Percentiles rank a stretch among this genome's conserved stretches.
These are phyloP conservation scores for Aythya baeri DNA, from an alignment of 2,113 vertebrate genomes.

Conservation along the genomic window DNA sequence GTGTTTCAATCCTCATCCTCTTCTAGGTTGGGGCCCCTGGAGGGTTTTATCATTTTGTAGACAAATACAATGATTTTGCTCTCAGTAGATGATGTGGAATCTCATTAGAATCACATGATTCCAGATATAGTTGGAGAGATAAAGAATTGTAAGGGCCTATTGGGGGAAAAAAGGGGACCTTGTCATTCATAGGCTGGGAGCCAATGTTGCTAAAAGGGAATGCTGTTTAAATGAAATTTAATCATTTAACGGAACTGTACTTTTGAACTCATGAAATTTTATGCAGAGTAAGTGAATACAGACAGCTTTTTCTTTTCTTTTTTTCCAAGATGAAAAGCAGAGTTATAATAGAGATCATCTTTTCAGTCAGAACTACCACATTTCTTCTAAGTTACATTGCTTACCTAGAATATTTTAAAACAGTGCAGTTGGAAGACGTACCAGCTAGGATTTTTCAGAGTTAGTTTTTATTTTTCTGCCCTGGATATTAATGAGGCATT, in stretches of 20 bases:
- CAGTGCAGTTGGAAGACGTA: neutral
- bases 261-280: slow-evolving; percentile 45
- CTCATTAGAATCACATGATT: slow-evolving; percentile 36
- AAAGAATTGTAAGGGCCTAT: slow-evolving; percentile 29
- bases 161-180: slow-evolving; percentile 39
- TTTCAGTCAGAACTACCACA: neutral
- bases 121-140: slow-evolving; percentile 45
- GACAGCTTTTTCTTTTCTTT: neutral
- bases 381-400: slow-evolving; percentile 6
- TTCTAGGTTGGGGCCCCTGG: neutral
- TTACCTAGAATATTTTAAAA: neutral
- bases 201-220: slow-evolving; percentile 57
- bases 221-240: slow-evolving; percentile 57
- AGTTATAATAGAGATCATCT: neutral
- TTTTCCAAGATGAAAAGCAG: neutral
- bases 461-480: slow-evolving; percentile 20
- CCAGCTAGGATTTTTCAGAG: neutral
- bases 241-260: slow-evolving; percentile 61
- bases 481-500: neutral
- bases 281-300: slow-evolving; percentile 35
- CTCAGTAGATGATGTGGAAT: slow-evolving; percentile 21
- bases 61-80: slow-evolving; percentile 35
- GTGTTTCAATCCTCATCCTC: neutral
- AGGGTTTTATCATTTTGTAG: slow-evolving; percentile 16
- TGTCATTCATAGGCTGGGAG: slow-evolving; percentile 42